Evolutionary conservation across 2,888 invertebrate species (phyloP), one percentile per base, ranked within the genome.

Genomic region (Gibbula magus): DNA sequence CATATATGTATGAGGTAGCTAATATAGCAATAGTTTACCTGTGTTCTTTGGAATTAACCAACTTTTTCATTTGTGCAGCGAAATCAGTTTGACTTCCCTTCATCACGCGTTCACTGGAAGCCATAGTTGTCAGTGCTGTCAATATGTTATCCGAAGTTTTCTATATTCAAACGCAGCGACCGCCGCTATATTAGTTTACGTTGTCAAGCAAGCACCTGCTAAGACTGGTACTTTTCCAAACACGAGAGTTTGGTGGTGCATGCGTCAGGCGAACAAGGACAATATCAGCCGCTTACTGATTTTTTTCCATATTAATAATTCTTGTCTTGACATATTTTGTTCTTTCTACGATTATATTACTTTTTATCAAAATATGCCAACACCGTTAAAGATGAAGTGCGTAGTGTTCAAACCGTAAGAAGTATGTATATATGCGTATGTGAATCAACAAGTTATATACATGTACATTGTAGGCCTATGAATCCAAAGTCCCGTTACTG

Each of bases 11-110:
- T n/a, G n/a, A n/a, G n/a, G n/a, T n/a, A n/a, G n/a, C n/a, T n/a
- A n/a, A n/a, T n/a, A n/a, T n/a, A n/a, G n/a, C n/a, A n/a, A n/a
- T n/a, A n/a, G n/a, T 85, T 61, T 79, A 91, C 92, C 91, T 91
- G 86, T 89, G 88, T 70, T 92, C 91, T 85, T 90, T 91, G 82
- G 85, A 89, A 77, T 91, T 91, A 16, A 92, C 86, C 52, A 91
- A 78, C 78, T 89, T 89, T 82, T 90, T 91, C 91, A 91, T 91
- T 79, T 91, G 89, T 32, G 83, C 70, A 4, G 91, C 92, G 82
- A 90, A 91, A 20, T 87, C 88, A n/a, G 85, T 75, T 0, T 87
- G 83, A 66, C 90, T 88, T 10, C 91, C 91, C 77, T 86, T 88
- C 89, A 91, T 88, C 5, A 86, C 35, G 32, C 85, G 86, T 79